Base-by-base conservation (phyloP, 2,888 invertebrate genomes). In the Agrotis puta region DNA sequence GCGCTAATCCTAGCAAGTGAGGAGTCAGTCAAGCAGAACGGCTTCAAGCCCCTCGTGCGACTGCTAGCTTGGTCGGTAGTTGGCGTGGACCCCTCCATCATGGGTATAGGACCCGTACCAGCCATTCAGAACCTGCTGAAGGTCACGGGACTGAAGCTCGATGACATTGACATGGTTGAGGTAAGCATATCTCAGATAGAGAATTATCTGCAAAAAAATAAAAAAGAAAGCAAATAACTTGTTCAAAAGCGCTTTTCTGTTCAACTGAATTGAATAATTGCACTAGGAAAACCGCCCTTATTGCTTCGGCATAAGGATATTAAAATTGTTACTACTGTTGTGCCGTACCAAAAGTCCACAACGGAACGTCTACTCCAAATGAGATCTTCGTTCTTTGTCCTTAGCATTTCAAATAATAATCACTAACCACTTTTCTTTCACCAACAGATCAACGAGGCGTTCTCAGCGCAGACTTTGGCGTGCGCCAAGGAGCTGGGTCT, bases 31-130 rank as follows among this genome's bases (percentile, higher is more conserved):
- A 97, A 98, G 87, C 85, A 90, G 71, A 87, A 92, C 77, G 97
- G 97, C 77, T 94, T 99, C 39, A 98, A 97, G 82, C 99, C 99
- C 0, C 93, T 99, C 65, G 99, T 98, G 7, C 97, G 99, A 73
- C 95, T 99, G 16, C 97, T 98, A 1, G 99, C 98, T 39, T 99
- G 98, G 95, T 97, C 98, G 18, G 97, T 97, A 81, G 98, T 98
- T 58, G 99, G 99, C 72, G 99, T 99, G 57, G 99, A 99, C 82
- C 99, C 99, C 2, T 97, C 97, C 85, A 98, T 99, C 83, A 99
- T 99, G 99, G 99, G 99, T 67, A 98, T 99, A 88, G 99, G 99
- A 1, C 99, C 99, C 2, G 99, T 98, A 11, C 98, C 99, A 0
- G 99, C 99, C n/a, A 99, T 99, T 66, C 97, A 97, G 86, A 98